phyloP scores from a whole-genome alignment of 2,113 vertebrate species.

The Coryphaenoides rupestris region DNA sequence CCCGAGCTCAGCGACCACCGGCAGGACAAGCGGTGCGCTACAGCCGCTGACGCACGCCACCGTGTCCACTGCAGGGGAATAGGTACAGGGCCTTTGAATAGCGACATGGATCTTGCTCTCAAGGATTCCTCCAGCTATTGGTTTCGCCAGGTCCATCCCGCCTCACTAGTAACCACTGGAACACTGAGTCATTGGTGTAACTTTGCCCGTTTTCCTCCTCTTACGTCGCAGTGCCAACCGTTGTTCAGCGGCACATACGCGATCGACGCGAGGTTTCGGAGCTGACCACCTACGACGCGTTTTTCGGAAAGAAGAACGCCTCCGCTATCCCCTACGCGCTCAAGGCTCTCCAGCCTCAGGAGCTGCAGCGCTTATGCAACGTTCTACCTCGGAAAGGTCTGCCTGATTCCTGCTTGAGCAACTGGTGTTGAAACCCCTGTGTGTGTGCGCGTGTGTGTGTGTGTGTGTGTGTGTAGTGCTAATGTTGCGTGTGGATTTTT shows the following conservation, averaged over 20 bases:
- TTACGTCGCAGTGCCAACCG: slow-evolving; percentile 66
- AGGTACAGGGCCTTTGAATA: slow-evolving; percentile 50
- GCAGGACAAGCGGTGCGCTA: slow-evolving; percentile 30
- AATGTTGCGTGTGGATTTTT: neutral
- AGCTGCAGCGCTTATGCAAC: slow-evolving; percentile 57
- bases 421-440: neutral
- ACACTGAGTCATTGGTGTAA: too few species aligned
- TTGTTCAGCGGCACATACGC: slow-evolving; percentile 52
- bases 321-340: slow-evolving; percentile 55
- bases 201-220: neutral
- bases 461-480: neutral
- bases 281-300: slow-evolving; percentile 66
- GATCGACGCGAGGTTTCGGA: slow-evolving; percentile 58
- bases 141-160: too few species aligned
- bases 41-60: slow-evolving; percentile 46
- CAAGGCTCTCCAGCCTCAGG: slow-evolving; percentile 59
- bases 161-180: too few species aligned
- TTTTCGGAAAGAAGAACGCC: slow-evolving; percentile 65
- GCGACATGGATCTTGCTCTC: neutral
- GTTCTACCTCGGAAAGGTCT: slow-evolving; percentile 64
- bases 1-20: slow-evolving; percentile 57
- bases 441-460: neutral
- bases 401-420: neutral
- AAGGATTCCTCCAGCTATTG: too few species aligned
- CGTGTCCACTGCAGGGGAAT: slow-evolving; percentile 53